A percentile compares a stretch with the other conserved stretches of the same genome.
Conservation (phyloP, 2,888 invertebrate species). For the Venusia cambrica region DNA sequence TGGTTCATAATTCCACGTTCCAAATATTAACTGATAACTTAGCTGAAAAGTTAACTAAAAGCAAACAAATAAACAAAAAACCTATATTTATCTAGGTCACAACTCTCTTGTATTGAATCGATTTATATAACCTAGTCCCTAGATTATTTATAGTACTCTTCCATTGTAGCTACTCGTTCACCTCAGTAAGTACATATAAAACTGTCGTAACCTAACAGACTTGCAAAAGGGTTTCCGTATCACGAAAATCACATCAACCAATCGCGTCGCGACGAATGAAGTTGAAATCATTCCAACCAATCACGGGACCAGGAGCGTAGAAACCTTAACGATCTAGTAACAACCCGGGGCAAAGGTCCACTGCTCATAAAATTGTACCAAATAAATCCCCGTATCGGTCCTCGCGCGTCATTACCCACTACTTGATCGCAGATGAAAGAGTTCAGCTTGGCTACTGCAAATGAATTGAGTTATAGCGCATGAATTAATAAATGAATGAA, state of each 20-base stretch:
- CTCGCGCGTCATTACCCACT: conserved; percentile 29
- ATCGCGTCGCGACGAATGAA: conserved; percentile 11
- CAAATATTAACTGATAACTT: too few relatives aligned
- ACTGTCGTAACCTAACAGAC: conserved; percentile 2
- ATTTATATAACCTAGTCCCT: too few relatives aligned
- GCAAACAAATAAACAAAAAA: too few relatives aligned
- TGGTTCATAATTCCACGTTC: too few relatives aligned
- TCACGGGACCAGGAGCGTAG: conserved; percentile 14
- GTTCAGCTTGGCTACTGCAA: conserved; percentile 5
- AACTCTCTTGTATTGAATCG: too few relatives aligned
- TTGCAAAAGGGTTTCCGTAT: conserved; percentile 5
- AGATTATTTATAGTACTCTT: too few relatives aligned
- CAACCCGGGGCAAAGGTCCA: conserved; percentile 19
- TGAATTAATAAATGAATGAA: too few relatives aligned
- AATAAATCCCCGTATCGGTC: conserved; percentile 32
- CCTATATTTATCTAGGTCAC: too few relatives aligned
- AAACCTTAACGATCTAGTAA: conserved; percentile 26
- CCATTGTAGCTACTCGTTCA: conserved; percentile 7
- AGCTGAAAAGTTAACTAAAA: too few relatives aligned
- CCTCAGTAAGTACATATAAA: conserved; percentile 9
- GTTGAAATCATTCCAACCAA: conserved; percentile 20
- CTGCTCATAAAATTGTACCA: conserved; percentile 25
- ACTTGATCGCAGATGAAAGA: conserved; percentile 9
- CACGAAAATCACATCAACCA: conserved; percentile 18
- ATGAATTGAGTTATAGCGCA: too few relatives aligned